Base-by-base conservation (phyloP, 2,888 invertebrate genomes). In the Scaeva pyrastri region DNA sequence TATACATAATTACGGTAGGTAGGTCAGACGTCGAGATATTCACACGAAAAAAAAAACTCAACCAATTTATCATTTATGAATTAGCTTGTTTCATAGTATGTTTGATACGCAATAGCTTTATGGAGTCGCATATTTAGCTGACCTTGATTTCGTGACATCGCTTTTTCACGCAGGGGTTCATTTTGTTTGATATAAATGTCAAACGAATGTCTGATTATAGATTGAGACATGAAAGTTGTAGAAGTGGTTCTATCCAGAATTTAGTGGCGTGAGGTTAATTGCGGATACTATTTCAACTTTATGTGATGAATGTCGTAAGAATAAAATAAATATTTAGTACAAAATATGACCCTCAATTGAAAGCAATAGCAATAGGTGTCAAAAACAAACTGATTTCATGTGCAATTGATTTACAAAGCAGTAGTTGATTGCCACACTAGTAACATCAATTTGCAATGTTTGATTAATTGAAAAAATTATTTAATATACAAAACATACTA, bases 11-110 rank as follows among this genome's bases (percentile, higher is more conserved):
- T 70, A 52, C 39, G 73, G 60, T 62, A 66, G 39, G 58, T 82
- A 72, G 82, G 82, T 82, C 82, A 73, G 73, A 73, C 41, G 77
- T 60, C 72, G 50, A 39, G 36, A 66, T 55, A 39, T 50, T 77
- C 52, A 52, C 76, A 82, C 77, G 70, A 74, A 66, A 72, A 70
- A n/a, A n/a, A 39, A 76, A 70, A 21, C 39, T 41, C 62, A 68
- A 64, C 16, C 7, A 50, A 68, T 68, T 58, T 74, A 83, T 78
- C 83, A 83, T 71, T 64, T n/a, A 56, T 56, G 43, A 16, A 19
- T 21, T 19, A 45, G 60, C 14, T 50, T 23, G 50, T 6, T 50
- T 14, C 19, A 45, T 8, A 45, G 0, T 2, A 19, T 48, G 12
- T 10, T 3, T 39, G 11, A 45, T 39, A 60, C 60, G 60, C 41